Percentiles rank a stretch among this genome's conserved stretches.
phyloP scores from a whole-genome alignment of 1,140 invertebrate genomes.

The Ruditapes philippinarum region DNA sequence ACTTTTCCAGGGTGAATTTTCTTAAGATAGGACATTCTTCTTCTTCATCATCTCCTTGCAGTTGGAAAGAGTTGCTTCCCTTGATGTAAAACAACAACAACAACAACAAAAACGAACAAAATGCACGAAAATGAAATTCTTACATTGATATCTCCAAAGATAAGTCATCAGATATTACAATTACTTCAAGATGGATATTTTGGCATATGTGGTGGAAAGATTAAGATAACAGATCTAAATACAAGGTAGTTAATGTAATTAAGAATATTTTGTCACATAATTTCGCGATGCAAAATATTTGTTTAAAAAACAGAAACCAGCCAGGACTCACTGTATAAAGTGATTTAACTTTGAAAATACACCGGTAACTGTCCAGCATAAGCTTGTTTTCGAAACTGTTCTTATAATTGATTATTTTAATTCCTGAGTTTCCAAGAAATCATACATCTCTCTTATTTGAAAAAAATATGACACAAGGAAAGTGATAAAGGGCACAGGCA shows the following conservation, averaged over 20 bases:
- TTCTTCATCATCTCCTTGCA: not conserved
- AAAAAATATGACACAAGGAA: no score
- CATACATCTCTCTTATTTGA: no score
- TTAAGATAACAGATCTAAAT: slow-evolving; percentile 73
- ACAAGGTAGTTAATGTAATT: slow-evolving; percentile 71
- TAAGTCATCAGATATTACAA: slow-evolving; percentile 73
- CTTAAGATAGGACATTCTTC: not conserved
- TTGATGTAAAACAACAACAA: not conserved
- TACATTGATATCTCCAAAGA: slow-evolving; percentile 70
- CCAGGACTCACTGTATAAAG: no score
- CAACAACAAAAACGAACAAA: slow-evolving; percentile 2
- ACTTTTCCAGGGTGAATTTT: not conserved
- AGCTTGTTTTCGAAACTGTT: no score
- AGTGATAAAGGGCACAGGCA: no score
- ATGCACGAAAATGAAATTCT: slow-evolving; percentile 59
- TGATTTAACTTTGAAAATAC: no score
- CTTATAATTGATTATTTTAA: no score
- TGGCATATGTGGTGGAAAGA: slow-evolving; percentile 74
- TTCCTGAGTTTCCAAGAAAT: no score
- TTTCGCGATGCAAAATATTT: not conserved
- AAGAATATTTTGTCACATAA: slow-evolving; percentile 29
- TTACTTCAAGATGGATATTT: slow-evolving; percentile 73
- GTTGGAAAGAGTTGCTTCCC: not conserved
- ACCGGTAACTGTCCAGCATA: no score
- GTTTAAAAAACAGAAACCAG: no score